Base-by-base conservation (phyloP, 1,140 invertebrate species). In the Drosophila mayri region DNA sequence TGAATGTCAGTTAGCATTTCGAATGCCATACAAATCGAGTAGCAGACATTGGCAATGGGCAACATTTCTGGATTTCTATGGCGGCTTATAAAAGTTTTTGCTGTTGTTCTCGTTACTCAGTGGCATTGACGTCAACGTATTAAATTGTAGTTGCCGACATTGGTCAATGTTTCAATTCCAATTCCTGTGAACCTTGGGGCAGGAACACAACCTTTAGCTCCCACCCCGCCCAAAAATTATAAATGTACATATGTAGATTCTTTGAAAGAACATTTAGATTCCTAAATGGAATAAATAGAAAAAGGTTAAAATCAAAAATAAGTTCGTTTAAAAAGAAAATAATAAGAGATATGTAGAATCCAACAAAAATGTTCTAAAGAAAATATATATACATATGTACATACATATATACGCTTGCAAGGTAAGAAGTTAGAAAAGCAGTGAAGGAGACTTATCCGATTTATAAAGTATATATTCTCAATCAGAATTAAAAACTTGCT, bases 21-120 rank as follows among this genome's bases (percentile, higher is more conserved):
- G 77, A 84, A 81, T 80, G 71, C 84, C 84, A 83, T 83, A 87
- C 79, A 87, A 87, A 83, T 80, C 79, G 84, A 88, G 76, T 82
- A 88, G 76, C 76, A 76, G 76, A 87, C 83, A 83, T 65, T 65
- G 78, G 58, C 65, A 81, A 78, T 79, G 84, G 62, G 55, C 60
- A 79, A 67, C 64, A 77, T 76, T 78, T 67, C 78, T 64, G 60
- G 35, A 81, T 49, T 32, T 49, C 63, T 58, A 44, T 52, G 64
- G 52, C 58, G 49, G 62, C 46, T 41, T 40, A 60, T 63, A 79
- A 61, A 37, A 64, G 43, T 54, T 25, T 55, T 20, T 11, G 9
- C 32, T 38, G 32, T 62, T 79, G 58, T 52, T 71, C 25, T 32
- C 70, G 46, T 61, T 64, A 61, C 18, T 54, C 50, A 70, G 75